Evolutionary conservation across 2,113 vertebrate genomes (phyloP).

Genomic region (Nesospiza acunhae): DNA sequence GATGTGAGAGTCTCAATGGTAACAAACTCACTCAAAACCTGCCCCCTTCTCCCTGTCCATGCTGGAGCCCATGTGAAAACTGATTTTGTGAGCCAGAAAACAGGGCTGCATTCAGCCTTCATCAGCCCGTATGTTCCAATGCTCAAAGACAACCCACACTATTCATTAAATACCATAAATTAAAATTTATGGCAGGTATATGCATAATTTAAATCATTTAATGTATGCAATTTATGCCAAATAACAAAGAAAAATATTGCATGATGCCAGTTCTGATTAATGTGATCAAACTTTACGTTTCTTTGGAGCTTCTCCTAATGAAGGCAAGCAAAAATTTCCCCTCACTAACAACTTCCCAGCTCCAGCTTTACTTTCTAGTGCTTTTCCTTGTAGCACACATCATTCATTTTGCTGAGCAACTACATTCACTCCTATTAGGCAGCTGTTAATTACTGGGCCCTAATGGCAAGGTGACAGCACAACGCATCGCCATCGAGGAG

Average conservation of each 20-base stretch:
- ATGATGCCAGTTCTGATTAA: slow-evolving; percentile 57
- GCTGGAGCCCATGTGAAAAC: neutral
- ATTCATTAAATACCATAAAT: slow-evolving; percentile 40
- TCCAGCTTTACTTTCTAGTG: slow-evolving; percentile 47
- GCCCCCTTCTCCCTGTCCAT: neutral
- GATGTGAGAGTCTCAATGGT: neutral
- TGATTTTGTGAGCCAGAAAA: neutral
- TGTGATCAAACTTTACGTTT: slow-evolving; percentile 40
- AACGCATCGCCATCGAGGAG: neutral
- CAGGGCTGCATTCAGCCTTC: neutral
- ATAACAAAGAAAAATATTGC: slow-evolving; percentile 48
- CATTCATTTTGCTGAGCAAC: slow-evolving; percentile 65
- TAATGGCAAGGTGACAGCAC: slow-evolving; percentile 58
- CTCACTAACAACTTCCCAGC: slow-evolving; percentile 41
- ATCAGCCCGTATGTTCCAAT: neutral
- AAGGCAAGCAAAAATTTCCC: slow-evolving; percentile 66
- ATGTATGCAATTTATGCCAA: slow-evolving; percentile 49
- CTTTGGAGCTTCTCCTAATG: slow-evolving; percentile 68
- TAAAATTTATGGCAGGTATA: slow-evolving; percentile 44
- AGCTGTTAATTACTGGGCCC: slow-evolving; percentile 62
- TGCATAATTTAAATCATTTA: slow-evolving; percentile 47
- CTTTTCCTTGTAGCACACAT: slow-evolving; percentile 39
- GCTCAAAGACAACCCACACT: neutral
- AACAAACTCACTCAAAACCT: neutral
- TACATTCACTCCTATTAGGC: slow-evolving; percentile 50